These are phyloP conservation scores for Bellardia pandia DNA, from an alignment of 2,888 invertebrate species.

Conservation along the genomic window DNA sequence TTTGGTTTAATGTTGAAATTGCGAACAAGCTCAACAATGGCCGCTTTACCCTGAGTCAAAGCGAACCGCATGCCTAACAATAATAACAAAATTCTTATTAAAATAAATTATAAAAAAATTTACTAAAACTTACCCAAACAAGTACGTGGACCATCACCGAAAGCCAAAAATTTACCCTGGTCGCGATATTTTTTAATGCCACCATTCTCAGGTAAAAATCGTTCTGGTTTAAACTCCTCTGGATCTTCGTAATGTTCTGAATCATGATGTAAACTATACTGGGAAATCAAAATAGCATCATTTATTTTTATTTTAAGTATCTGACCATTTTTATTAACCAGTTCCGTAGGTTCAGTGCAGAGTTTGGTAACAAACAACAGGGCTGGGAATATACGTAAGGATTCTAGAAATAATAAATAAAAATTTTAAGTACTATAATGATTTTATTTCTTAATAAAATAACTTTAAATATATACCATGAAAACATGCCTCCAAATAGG, in stretches of 20 bases:
- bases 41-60: constrained; percentile 80
- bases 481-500: constrained; percentile 80
- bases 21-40: constrained; percentile 78
- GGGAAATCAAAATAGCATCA: constrained; percentile 77
- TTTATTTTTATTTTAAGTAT: constrained; percentile 75
- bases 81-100: neutral
- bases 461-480: constrained; percentile 75
- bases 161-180: constrained; percentile 56
- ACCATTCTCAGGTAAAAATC: constrained; percentile 76
- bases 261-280: constrained; percentile 77
- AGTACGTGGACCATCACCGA: constrained; percentile 67
- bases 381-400: constrained; percentile 79
- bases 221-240: constrained; percentile 76
- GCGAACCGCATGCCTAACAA: constrained; percentile 82
- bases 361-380: constrained; percentile 75
- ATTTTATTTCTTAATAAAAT: neutral
- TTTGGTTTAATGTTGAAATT: constrained; percentile 81
- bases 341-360: constrained; percentile 78
- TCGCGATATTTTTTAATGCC: constrained; percentile 72
- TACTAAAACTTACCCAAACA: constrained; percentile 57
- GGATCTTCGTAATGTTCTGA: constrained; percentile 78
- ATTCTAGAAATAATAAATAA: constrained; percentile 74
- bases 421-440: neutral
- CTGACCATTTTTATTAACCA: constrained; percentile 78
- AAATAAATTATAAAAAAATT: neutral